Conservation (phyloP, 2,888 invertebrate species). For the Hemaris fuciformis region DNA sequence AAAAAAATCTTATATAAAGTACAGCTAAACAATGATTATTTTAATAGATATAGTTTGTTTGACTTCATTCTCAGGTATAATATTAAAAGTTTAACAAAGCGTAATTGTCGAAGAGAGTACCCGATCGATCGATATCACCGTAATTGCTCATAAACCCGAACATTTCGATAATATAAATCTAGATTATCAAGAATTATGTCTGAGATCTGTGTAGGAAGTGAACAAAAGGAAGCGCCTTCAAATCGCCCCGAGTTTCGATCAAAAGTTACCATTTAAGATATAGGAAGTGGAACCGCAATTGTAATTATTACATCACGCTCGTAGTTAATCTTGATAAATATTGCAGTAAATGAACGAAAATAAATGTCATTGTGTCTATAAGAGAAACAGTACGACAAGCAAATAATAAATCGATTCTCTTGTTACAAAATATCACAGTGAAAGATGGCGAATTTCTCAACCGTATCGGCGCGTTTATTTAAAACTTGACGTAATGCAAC, state of each 20-base stretch:
- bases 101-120: slow-evolving; percentile 51
- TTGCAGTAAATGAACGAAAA: background rate
- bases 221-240: slow-evolving; percentile 41
- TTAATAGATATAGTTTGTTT: slow-evolving; percentile 28
- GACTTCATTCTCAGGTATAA: slow-evolving; percentile 46
- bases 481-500: slow-evolving; percentile 6
- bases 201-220: slow-evolving; percentile 40
- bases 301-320: background rate
- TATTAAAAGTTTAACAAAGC: slow-evolving; percentile 47
- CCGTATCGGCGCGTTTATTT: slow-evolving; percentile 9
- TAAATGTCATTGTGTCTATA: background rate
- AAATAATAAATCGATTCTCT: slow-evolving; percentile 13
- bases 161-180: slow-evolving; percentile 43
- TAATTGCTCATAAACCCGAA: slow-evolving; percentile 63
- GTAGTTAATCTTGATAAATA: slow-evolving; percentile 1
- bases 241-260: slow-evolving; percentile 19
- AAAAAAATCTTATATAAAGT: background rate
- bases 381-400: background rate
- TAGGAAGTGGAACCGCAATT: background rate
- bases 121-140: slow-evolving; percentile 62
- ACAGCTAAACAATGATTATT: background rate
- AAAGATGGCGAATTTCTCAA: slow-evolving; percentile 16
- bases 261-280: slow-evolving; percentile 1
- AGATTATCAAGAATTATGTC: slow-evolving; percentile 37
- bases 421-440: slow-evolving; percentile 20